A percentile compares a stretch with the other conserved stretches of the same genome.
phyloP scores from a whole-genome alignment of 2,113 vertebrate species.

The Anguilla japonica region DNA sequence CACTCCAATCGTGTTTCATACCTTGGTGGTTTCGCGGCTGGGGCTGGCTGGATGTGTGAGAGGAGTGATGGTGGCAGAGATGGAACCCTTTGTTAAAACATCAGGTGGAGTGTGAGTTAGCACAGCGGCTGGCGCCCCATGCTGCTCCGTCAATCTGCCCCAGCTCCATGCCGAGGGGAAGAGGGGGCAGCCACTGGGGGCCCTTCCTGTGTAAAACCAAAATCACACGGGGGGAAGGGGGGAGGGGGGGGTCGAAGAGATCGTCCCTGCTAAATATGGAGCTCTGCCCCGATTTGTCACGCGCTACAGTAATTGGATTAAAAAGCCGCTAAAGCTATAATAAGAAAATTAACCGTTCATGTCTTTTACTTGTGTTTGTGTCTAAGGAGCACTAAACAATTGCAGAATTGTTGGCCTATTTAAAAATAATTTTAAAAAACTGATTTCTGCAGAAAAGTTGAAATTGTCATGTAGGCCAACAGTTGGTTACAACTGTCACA shows the following conservation, averaged over 20 bases:
- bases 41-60: constrained; percentile 16
- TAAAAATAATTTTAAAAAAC: background rate
- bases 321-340: background rate
- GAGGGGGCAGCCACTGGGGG: constrained; percentile 28
- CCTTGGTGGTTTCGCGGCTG: constrained; percentile 52
- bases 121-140: constrained; percentile 47
- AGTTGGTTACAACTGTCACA: background rate
- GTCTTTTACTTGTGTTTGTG: background rate
- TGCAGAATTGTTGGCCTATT: background rate
- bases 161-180: constrained; percentile 47
- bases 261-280: constrained; percentile 54
- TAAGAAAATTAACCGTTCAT: background rate
- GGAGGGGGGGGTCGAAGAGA: background rate
- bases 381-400: background rate
- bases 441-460: background rate
- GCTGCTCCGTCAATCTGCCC: constrained; percentile 62
- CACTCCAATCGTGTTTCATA: constrained; percentile 53
- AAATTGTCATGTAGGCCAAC: background rate
- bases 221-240: constrained; percentile 42
- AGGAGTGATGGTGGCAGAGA: constrained; percentile 25
- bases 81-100: constrained; percentile 54
- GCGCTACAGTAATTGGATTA: constrained; percentile 35
- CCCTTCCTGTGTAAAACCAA: constrained; percentile 46
- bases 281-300: constrained; percentile 58
- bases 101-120: constrained; percentile 50